phyloP scores from a whole-genome alignment of 2,113 vertebrate genomes.

The Peromyscus californicus region DNA sequence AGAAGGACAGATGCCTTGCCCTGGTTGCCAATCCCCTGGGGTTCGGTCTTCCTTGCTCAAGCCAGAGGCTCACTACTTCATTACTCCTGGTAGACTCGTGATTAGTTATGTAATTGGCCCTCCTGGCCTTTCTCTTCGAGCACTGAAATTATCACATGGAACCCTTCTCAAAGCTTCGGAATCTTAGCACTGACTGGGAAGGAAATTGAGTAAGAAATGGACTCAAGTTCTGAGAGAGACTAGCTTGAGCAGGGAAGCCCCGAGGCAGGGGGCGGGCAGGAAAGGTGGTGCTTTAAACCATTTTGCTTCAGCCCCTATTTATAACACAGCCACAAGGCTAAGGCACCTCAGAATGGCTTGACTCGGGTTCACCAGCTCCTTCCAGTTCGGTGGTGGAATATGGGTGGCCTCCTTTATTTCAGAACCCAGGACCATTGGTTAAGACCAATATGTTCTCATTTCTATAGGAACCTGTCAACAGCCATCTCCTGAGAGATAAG shows the following conservation, averaged over 20 bases:
- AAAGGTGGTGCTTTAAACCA: conserved; percentile 69
- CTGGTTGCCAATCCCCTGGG: neutral
- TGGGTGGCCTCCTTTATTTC: neutral
- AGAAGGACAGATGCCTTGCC: neutral
- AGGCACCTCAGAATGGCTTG: conserved; percentile 54
- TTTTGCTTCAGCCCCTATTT: conserved; percentile 64
- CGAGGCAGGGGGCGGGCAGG: neutral
- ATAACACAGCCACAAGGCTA: conserved; percentile 61
- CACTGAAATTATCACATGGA: conserved; percentile 79
- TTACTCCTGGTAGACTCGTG: conserved; percentile 75
- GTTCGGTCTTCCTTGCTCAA: conserved; percentile 60
- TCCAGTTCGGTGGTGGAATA: rapidly evolving
- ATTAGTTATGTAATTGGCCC: conserved; percentile 78
- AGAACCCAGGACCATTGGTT: neutral
- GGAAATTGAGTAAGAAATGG: conserved; percentile 80
- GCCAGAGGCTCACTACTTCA: conserved; percentile 66
- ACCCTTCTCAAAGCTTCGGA: conserved; percentile 82
- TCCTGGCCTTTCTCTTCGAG: conserved; percentile 84
- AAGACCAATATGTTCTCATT: neutral
- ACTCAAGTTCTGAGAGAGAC: conserved; percentile 66
- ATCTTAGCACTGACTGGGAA: conserved; percentile 76
- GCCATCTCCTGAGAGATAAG: conserved; percentile 4
- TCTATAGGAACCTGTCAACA: neutral
- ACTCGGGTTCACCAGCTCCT: conserved; percentile 45
- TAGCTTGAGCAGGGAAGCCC: conserved; percentile 65